Evolutionary conservation across 2,797 vertebrate species (phyloP).

Genomic region (Sarcophilus harrisii): DNA sequence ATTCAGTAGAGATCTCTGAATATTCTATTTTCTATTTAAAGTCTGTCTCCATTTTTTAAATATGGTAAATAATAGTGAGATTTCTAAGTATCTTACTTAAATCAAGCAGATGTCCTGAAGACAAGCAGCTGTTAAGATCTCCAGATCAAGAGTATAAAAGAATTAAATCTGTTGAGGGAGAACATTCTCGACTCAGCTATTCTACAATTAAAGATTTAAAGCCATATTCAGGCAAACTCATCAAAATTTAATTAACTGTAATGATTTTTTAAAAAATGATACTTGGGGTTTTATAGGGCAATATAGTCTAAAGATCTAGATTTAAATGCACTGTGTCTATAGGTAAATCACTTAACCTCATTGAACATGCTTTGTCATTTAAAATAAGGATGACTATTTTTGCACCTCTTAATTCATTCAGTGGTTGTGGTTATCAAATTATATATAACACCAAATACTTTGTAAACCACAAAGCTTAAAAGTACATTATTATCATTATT

Average conservation of each 20-base stretch:
- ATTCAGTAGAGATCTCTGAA: not conserved
- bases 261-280: not conserved
- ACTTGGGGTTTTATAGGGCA: not conserved
- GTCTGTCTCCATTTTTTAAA: not conserved
- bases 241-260: not conserved
- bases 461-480: not conserved
- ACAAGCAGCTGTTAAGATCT: not conserved
- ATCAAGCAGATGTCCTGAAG: slow-evolving; percentile 12
- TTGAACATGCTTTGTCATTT: not conserved
- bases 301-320: not conserved
- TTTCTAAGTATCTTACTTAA: not conserved
- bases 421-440: not conserved
- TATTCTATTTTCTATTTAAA: not conserved
- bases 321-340: not conserved
- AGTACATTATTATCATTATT: not conserved
- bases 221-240: not conserved
- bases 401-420: not conserved
- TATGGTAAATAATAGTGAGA: not conserved
- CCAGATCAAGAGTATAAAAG: not conserved
- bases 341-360: not conserved
- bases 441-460: not conserved
- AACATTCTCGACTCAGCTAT: slow-evolving; percentile 5
- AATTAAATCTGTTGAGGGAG: slow-evolving; percentile 22
- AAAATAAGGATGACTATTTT: not conserved
- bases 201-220: not conserved